phyloP scores from a whole-genome alignment of 2,797 vertebrate species.

The Acanthiza pusilla region DNA sequence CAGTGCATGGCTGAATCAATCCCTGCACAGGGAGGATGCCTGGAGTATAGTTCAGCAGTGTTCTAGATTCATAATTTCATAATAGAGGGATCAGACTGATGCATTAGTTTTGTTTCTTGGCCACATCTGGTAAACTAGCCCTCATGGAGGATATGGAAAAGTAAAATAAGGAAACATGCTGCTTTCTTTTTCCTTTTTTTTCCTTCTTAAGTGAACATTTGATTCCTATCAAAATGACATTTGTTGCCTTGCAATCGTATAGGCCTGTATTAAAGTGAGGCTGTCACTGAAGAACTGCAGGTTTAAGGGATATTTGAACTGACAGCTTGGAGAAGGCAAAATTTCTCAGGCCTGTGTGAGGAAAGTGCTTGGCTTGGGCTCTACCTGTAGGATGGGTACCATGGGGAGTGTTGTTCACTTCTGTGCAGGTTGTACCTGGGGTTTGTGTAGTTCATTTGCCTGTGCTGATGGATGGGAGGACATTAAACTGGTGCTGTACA shows the following conservation, averaged over 20 bases:
- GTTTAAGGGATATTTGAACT: neutral
- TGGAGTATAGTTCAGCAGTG: neutral
- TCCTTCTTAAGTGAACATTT: neutral
- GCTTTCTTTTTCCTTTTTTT: neutral
- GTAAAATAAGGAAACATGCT: neutral
- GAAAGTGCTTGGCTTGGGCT: neutral
- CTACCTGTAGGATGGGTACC: neutral
- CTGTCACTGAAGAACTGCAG: neutral
- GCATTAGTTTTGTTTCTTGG: neutral
- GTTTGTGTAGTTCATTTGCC: neutral
- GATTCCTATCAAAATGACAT: slow-evolving; percentile 1
- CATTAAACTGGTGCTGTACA: neutral
- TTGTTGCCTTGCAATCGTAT: neutral
- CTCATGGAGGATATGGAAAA: neutral
- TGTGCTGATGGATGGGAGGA: neutral
- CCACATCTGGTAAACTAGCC: neutral
- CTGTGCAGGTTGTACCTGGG: neutral
- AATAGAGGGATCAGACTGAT: neutral
- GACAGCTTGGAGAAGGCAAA: neutral
- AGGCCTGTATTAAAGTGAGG: neutral
- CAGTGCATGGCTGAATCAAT: neutral
- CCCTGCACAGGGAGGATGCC: neutral
- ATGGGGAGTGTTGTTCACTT: neutral
- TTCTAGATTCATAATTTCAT: neutral
- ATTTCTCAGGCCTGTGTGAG: neutral